phyloP scores from a whole-genome alignment of 2,797 vertebrate species.

The Echiichthys vipera region DNA sequence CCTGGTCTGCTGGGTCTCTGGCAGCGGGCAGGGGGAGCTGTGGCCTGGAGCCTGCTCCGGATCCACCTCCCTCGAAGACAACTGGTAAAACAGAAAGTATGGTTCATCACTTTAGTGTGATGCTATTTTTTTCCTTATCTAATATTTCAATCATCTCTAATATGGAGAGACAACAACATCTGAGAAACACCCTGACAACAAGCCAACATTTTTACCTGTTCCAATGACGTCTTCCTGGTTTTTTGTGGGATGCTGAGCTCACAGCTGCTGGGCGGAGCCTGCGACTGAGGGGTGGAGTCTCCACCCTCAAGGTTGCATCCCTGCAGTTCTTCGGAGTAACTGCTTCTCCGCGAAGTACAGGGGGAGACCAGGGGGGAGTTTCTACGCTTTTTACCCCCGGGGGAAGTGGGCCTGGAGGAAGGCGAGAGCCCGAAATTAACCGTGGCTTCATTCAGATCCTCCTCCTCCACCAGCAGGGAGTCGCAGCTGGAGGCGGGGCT shows the following conservation, averaged over 20 bases:
- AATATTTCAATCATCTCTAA: neutral
- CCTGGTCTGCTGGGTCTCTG: conserved; percentile 77
- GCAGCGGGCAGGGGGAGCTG: conserved; percentile 72
- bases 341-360: conserved; percentile 87
- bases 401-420: conserved; percentile 89
- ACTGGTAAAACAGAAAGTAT: conserved; percentile 51
- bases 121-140: too few species aligned
- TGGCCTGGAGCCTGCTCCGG: conserved; percentile 79
- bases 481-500: conserved; percentile 93
- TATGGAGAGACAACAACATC: neutral
- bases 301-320: conserved; percentile 70
- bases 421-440: conserved; percentile 87
- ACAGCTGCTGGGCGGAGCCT: conserved; percentile 74
- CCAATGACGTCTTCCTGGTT: conserved; percentile 91
- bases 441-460: conserved; percentile 89
- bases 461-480: conserved; percentile 91
- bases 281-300: conserved; percentile 71
- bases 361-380: conserved; percentile 87
- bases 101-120: neutral
- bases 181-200: neutral
- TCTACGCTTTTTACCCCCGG: conserved; percentile 91
- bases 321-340: conserved; percentile 88
- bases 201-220: conserved; percentile 81
- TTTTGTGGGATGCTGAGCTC: conserved; percentile 93
- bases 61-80: conserved; percentile 83